A percentile compares a stretch with the other conserved stretches of the same genome.
Conservation (phyloP, 2,888 invertebrate genomes). For the Allophyes oxyacanthae region DNA sequence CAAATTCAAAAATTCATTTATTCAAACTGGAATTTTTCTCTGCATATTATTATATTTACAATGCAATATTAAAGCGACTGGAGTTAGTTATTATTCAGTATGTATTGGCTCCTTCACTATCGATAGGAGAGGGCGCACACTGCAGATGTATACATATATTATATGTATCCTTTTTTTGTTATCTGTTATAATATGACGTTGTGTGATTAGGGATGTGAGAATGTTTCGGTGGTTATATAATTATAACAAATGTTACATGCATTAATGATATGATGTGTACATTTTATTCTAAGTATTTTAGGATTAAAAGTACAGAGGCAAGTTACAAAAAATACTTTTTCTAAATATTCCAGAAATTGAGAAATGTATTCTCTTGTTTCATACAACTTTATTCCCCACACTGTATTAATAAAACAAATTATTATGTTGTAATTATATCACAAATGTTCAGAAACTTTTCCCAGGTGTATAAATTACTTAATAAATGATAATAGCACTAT, state of each 20-base stretch:
- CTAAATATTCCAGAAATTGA: background rate
- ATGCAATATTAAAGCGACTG: conserved; percentile 28
- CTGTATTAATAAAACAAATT: background rate
- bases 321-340: conserved; percentile 1
- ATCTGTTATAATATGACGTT: background rate
- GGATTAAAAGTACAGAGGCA: conserved; percentile 9
- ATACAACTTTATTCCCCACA: background rate
- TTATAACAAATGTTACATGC: conserved; percentile 8
- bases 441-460: conserved; percentile 40
- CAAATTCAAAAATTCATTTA: no score
- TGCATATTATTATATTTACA: conserved; percentile 26
- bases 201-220: conserved; percentile 11
- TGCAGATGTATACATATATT: background rate
- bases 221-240: conserved; percentile 24
- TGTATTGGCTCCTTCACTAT: conserved; percentile 7
- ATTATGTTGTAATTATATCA: conserved; percentile 40
- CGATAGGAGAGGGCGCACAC: background rate
- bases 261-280: conserved; percentile 1
- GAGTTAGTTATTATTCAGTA: conserved; percentile 32
- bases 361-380: background rate
- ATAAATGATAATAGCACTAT: conserved; percentile 17
- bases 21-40: no score
- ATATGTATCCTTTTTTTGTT: no score
- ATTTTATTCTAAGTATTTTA: no score
- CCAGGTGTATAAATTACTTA: conserved; percentile 32